Conservation (phyloP, 2,888 invertebrate species). For the Mythimna ferrago region DNA sequence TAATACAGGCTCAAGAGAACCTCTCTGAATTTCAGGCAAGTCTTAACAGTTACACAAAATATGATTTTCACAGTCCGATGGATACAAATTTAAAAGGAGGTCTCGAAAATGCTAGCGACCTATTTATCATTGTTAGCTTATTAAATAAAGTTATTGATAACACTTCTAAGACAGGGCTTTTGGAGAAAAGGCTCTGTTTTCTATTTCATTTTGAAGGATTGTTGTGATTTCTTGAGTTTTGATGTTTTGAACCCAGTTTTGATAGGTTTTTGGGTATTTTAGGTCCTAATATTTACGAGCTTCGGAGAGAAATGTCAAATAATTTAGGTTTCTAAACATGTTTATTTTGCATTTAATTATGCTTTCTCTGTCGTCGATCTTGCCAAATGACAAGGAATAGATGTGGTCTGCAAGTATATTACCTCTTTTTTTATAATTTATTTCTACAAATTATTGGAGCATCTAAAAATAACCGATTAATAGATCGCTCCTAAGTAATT, state of each 20-base stretch:
- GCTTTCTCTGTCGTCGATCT: too few species aligned
- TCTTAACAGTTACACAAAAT: conserved; percentile 61
- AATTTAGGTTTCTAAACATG: not conserved
- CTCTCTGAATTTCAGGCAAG: conserved; percentile 52
- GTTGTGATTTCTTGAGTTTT: conserved; percentile 33
- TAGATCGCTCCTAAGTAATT: not conserved
- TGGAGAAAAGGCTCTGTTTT: conserved; percentile 20
- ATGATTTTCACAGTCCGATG: conserved; percentile 69
- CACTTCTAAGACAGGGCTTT: conserved; percentile 42
- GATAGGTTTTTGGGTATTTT: not conserved
- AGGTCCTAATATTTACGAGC: not conserved
- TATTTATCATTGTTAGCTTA: conserved; percentile 67
- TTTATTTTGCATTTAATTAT: too few species aligned
- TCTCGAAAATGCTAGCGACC: conserved; percentile 58
- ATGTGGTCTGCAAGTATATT: too few species aligned
- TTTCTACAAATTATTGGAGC: too few species aligned
- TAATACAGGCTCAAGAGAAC: conserved; percentile 56
- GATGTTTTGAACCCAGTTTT: conserved; percentile 13
- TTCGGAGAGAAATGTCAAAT: not conserved
- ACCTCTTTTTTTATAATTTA: too few species aligned
- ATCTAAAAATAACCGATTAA: too few species aligned
- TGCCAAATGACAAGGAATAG: too few species aligned
- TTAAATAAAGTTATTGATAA: conserved; percentile 65
- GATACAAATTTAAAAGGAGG: conserved; percentile 65
- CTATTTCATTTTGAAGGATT: conserved; percentile 41